Conservation (phyloP, 2,888 invertebrate species). For the Megastigmus dorsalis region DNA sequence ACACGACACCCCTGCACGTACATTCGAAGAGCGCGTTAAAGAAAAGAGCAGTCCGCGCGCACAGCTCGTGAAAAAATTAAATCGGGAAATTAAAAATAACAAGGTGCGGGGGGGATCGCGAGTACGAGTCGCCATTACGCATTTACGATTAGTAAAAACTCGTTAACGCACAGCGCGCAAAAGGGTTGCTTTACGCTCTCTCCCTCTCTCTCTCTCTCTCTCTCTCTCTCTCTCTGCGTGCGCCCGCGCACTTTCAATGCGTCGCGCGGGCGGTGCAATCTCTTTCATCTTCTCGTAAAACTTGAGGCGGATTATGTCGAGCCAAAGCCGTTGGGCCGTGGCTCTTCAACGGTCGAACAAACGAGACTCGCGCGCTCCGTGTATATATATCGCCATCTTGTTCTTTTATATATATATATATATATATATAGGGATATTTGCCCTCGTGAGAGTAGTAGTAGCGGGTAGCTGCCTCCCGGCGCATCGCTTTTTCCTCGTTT, state of each 20-base stretch:
- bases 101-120: slow-evolving; percentile 32
- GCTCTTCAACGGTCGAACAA: slow-evolving; percentile 26
- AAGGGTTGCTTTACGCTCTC: not conserved
- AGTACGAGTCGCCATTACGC: not conserved
- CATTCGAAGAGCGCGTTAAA: no score
- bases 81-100: slow-evolving; percentile 47
- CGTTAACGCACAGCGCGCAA: slow-evolving; percentile 42
- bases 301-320: slow-evolving; percentile 43
- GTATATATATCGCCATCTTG: not conserved
- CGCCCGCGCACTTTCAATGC: slow-evolving; percentile 37
- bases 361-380: slow-evolving; percentile 29
- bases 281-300: slow-evolving; percentile 53
- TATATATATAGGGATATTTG: no score
- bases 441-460: no score
- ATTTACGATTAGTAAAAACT: slow-evolving; percentile 53
- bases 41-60: no score
- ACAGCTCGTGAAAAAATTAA: slow-evolving; percentile 4
- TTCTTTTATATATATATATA: not conserved
- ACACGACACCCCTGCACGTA: no score
- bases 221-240: not conserved
- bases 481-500: no score
- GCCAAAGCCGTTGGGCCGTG: slow-evolving; percentile 1
- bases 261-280: slow-evolving; percentile 22
- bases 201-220: no score
- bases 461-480: no score